phyloP scores from a whole-genome alignment of 2,888 invertebrate genomes.

The Eledona agricola region DNA sequence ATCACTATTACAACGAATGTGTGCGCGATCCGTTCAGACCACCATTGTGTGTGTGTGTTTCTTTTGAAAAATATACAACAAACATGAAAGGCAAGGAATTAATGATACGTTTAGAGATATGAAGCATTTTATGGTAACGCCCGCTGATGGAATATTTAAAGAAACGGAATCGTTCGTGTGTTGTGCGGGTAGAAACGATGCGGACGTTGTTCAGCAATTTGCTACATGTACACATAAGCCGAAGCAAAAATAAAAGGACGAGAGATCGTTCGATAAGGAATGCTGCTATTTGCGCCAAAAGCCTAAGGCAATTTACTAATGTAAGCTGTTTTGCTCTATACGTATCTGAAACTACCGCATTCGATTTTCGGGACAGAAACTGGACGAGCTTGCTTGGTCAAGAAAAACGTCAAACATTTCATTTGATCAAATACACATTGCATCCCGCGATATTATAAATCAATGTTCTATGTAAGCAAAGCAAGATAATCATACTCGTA shows the following conservation, averaged over 20 bases:
- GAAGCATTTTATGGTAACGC: constrained; percentile 13
- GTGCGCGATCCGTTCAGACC: constrained; percentile 14
- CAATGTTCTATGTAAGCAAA: too few relatives aligned
- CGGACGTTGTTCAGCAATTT: constrained; percentile 16
- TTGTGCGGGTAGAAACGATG: constrained; percentile 10
- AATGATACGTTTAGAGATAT: constrained; percentile 7
- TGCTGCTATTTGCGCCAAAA: constrained; percentile 14
- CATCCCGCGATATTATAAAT: too few relatives aligned
- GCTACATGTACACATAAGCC: not conserved
- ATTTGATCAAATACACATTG: too few relatives aligned
- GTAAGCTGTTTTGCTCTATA: constrained; percentile 25
- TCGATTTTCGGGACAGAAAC: constrained; percentile 3
- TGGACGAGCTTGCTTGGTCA: too few relatives aligned
- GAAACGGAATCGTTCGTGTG: constrained; percentile 13
- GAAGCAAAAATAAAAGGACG: constrained; percentile 3
- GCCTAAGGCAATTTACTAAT: constrained; percentile 23
- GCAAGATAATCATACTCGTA: too few relatives aligned
- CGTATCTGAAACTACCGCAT: constrained; percentile 15
- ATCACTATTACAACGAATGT: constrained; percentile 27
- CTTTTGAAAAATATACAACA: constrained; percentile 13
- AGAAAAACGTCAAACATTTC: too few relatives aligned
- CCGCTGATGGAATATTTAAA: constrained; percentile 27
- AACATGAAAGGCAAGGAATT: constrained; percentile 2
- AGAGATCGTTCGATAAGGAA: constrained; percentile 5
- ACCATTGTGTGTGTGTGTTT: constrained; percentile 20